Evolutionary conservation across 2,888 invertebrate genomes (phyloP), one percentile per base, ranked within the genome.

Genomic region (Onthophagus sagittarius): DNA sequence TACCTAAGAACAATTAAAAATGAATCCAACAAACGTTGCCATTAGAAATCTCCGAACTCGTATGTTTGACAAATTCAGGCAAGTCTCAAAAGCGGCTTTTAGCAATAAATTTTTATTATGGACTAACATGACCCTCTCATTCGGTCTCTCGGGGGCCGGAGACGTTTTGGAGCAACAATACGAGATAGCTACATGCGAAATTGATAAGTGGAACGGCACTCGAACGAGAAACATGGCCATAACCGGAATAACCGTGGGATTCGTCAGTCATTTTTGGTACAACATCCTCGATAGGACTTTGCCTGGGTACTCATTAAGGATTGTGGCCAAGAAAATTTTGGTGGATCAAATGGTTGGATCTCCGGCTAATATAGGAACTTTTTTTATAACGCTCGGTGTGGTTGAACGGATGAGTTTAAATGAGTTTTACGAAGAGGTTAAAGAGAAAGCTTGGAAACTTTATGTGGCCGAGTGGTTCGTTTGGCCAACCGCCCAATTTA

Each of bases 401-500:
- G 86, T 96, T 77, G 95, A 96, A 85, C 87, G 88, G 7, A 87
- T 89, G 75, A 88, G 89, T 0, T 81, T 87, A 70, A 82, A 87
- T 13, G 90, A 92, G 78, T 89, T 94, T 72, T 87, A 88, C 76
- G 84, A 87, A 63, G 94, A 95, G 86, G 87, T 94, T 39, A 88
- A 87, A 78, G 86, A 88, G 32, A 96, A 97, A 84, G 94, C 93
- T 15, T 89, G 90, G 87, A 90, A 87, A 77, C 86, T 97, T 9
- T 96, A 96, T 82, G 87, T 90, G 70, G 96, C 95, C 0, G 97
- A 98, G 83, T 97, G 96, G 94, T 82, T 94, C 5, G 90, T 97
- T 31, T 97, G 97, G 97, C 97, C 97, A 0, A 94, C 94, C 5
- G 96, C 96, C 0, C 97, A 98, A 84, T 87, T 95, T 63, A 87